phyloP scores from a whole-genome alignment of 2,888 invertebrate genomes.

The Leptinotarsa tumamoca region DNA sequence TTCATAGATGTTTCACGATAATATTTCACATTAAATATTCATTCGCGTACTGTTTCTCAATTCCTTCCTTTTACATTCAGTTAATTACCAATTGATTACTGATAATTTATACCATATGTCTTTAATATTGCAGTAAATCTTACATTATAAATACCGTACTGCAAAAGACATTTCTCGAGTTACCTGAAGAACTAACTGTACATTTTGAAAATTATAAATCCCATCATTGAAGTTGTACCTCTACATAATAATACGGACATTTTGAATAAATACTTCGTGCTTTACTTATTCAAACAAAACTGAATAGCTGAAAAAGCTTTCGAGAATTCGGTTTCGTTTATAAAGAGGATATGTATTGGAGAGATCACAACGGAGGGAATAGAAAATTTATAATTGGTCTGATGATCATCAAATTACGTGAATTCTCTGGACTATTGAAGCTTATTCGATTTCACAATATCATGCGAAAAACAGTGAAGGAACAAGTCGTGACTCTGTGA shows the following conservation, averaged over 20 bases:
- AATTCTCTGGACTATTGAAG: too few relatives aligned
- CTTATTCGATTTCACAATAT: too few relatives aligned
- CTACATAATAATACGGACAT: neutral
- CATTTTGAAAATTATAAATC: neutral
- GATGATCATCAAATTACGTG: too few relatives aligned
- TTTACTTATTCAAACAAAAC: neutral
- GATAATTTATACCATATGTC: slow-evolving; percentile 11
- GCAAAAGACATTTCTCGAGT: neutral
- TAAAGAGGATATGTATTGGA: too few relatives aligned
- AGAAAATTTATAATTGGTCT: too few relatives aligned
- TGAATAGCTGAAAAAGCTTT: too few relatives aligned
- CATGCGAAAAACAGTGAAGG: too few relatives aligned
- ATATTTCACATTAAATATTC: neutral
- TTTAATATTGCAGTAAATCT: slow-evolving; percentile 1
- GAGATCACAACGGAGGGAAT: too few relatives aligned
- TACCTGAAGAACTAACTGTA: neutral
- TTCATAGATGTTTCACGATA: neutral
- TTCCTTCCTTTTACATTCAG: neutral
- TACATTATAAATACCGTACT: slow-evolving; percentile 4
- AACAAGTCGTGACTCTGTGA: too few relatives aligned
- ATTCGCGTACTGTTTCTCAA: slow-evolving; percentile 4
- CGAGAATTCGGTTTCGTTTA: too few relatives aligned
- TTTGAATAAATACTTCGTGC: too few relatives aligned
- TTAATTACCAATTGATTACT: slow-evolving; percentile 13
- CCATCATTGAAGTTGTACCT: neutral